Evolutionary conservation across 1,140 invertebrate species (phyloP).

Genomic region (Tenebrio molitor): DNA sequence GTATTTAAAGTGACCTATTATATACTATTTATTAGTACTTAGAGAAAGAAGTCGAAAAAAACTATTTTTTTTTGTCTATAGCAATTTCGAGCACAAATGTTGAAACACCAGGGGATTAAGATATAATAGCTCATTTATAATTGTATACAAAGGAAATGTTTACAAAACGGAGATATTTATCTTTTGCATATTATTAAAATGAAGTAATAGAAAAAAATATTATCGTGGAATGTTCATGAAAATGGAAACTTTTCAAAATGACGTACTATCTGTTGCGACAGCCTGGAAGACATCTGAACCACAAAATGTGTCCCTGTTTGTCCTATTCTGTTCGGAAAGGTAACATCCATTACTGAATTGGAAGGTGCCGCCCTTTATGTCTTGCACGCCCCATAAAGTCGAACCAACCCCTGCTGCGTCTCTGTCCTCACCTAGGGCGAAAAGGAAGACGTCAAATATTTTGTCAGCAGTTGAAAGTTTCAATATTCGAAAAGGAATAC

Average conservation of each 20-base stretch:
- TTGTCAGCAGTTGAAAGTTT: not conserved
- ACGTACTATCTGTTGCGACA: too few relatives aligned
- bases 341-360: slow-evolving; percentile 28
- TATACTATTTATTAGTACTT: too few relatives aligned
- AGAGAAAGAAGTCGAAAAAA: too few relatives aligned
- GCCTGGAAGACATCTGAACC: slow-evolving; percentile 3
- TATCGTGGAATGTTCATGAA: not conserved
- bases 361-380: slow-evolving; percentile 26
- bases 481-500: not conserved
- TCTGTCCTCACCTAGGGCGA: slow-evolving; percentile 17
- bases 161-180: slow-evolving; percentile 23
- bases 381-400: slow-evolving; percentile 24
- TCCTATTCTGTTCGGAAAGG: not conserved
- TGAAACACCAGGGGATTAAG: slow-evolving; percentile 15
- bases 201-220: slow-evolving; percentile 21
- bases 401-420: slow-evolving; percentile 7
- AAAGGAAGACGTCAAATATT: slow-evolving; percentile 10
- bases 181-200: slow-evolving; percentile 17
- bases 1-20: too few relatives aligned
- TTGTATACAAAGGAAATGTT: not conserved
- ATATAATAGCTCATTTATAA: not conserved
- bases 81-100: too few relatives aligned
- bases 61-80: too few relatives aligned
- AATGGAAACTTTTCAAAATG: not conserved
- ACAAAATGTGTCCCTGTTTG: slow-evolving; percentile 8